A percentile compares a stretch with the other conserved stretches of the same genome.
These are phyloP conservation scores for Alcis repandata DNA, from an alignment of 2,888 invertebrate genomes.

Conservation along the genomic window DNA sequence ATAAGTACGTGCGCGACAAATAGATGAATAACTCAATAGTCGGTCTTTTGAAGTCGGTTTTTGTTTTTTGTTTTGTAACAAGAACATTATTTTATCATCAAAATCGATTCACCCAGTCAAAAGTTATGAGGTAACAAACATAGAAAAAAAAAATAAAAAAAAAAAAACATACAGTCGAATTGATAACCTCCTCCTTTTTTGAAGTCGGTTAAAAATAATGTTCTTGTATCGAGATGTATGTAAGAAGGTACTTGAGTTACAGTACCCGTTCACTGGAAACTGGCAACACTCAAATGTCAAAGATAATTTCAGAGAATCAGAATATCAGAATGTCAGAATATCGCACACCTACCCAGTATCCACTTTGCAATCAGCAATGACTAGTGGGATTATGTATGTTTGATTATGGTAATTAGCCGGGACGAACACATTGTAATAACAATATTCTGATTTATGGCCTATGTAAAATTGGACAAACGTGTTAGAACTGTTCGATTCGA, in stretches of 20 bases:
- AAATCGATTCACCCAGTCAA: too few species aligned
- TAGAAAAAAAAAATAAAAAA: too few species aligned
- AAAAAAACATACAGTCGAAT: too few species aligned
- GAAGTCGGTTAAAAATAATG: too few species aligned
- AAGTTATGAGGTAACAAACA: too few species aligned
- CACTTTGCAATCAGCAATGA: slow-evolving; percentile 24
- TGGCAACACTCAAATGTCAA: background rate
- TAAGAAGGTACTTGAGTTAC: background rate
- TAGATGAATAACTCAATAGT: too few species aligned
- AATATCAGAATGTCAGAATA: slow-evolving; percentile 42
- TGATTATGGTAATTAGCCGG: slow-evolving; percentile 31
- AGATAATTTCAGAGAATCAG: slow-evolving; percentile 46
- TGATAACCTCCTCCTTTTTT: too few species aligned
- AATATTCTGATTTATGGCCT: slow-evolving; percentile 31
- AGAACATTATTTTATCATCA: too few species aligned
- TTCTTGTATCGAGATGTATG: too few species aligned
- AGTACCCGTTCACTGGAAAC: background rate
- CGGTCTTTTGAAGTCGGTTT: too few species aligned
- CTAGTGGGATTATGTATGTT: slow-evolving; percentile 23
- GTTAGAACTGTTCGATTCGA: slow-evolving; percentile 7
- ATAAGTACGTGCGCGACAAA: too few species aligned
- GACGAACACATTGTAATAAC: slow-evolving; percentile 23
- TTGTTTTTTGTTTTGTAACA: too few species aligned
- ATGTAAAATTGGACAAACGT: slow-evolving; percentile 32
- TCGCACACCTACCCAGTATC: slow-evolving; percentile 38